A percentile compares a stretch with the other conserved stretches of the same genome.
These are phyloP conservation scores for Drosophila yooni DNA, from an alignment of 2,888 invertebrate genomes.

Conservation along the genomic window DNA sequence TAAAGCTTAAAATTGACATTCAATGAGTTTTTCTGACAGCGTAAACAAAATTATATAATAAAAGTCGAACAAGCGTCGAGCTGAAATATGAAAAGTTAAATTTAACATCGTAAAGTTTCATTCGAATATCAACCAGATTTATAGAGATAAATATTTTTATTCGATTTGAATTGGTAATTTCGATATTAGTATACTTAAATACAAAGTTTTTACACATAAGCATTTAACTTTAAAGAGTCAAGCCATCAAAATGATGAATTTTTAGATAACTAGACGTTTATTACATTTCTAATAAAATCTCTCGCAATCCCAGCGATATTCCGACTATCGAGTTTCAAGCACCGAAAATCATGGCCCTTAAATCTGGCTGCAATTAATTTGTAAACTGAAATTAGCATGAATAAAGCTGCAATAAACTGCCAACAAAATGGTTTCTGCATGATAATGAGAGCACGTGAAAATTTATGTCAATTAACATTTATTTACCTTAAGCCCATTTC, in stretches of 20 bases:
- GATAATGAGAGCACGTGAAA: slow-evolving; percentile 16
- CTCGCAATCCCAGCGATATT: neutral
- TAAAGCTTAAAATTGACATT: slow-evolving; percentile 51
- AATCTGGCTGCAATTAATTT: neutral
- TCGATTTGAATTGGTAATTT: neutral
- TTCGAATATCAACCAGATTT: neutral
- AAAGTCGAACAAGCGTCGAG: slow-evolving; percentile 17
- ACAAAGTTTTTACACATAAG: neutral
- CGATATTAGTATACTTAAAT: neutral
- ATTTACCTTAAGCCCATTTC: slow-evolving; percentile 32
- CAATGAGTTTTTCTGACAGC: slow-evolving; percentile 20
- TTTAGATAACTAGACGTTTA: neutral
- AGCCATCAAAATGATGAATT: neutral
- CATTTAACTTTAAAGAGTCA: neutral
- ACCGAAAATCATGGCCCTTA: neutral
- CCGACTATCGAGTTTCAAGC: neutral
- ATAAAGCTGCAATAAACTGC: slow-evolving; percentile 26
- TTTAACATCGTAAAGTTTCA: neutral
- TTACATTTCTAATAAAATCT: neutral
- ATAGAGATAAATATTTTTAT: neutral
- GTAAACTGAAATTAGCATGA: neutral
- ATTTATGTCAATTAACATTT: slow-evolving; percentile 32
- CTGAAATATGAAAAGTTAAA: neutral
- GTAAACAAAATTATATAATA: slow-evolving; percentile 42
- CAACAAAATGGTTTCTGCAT: neutral